phyloP scores from a whole-genome alignment of 2,888 invertebrate genomes.

The Zaprionus obscuricornis region DNA sequence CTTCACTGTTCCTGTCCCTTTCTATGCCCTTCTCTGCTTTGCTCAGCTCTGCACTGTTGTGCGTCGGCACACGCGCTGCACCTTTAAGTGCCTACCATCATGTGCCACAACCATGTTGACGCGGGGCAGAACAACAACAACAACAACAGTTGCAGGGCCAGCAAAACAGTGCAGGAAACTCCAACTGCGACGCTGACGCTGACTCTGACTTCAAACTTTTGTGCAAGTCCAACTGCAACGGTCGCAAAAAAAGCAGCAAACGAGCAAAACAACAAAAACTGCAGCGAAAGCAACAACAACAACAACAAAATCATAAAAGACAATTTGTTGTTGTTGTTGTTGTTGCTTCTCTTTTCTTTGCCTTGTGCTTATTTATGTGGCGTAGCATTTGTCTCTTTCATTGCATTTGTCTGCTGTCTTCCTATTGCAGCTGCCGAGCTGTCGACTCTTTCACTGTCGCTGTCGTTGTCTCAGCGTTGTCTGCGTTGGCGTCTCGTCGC shows the following conservation, averaged over 20 bases:
- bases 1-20: slow-evolving; percentile 9
- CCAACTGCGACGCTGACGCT: slow-evolving; percentile 19
- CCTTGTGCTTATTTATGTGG: slow-evolving; percentile 70
- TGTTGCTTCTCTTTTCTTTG: slow-evolving; percentile 9
- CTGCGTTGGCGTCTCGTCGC: slow-evolving; percentile 61
- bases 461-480: slow-evolving; percentile 50
- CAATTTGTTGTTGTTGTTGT: slow-evolving; percentile 58
- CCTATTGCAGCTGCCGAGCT: slow-evolving; percentile 26
- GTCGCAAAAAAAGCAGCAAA: slow-evolving; percentile 12
- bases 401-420: neutral
- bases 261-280: slow-evolving; percentile 37
- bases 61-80: slow-evolving; percentile 77
- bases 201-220: slow-evolving; percentile 26
- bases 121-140: too few relatives aligned
- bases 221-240: slow-evolving; percentile 21
- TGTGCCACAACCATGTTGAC: slow-evolving; percentile 13
- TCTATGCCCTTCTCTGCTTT: too few relatives aligned
- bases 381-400: slow-evolving; percentile 45
- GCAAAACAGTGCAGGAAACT: slow-evolving; percentile 65
- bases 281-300: slow-evolving; percentile 31
- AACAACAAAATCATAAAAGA: slow-evolving; percentile 66
- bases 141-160: slow-evolving; percentile 34
- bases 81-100: slow-evolving; percentile 61
- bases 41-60: too few relatives aligned
- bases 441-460: slow-evolving; percentile 19